Percentiles rank a stretch among this genome's conserved stretches.
Conservation (phyloP, 2,888 invertebrate species). For the Netelia inedita region DNA sequence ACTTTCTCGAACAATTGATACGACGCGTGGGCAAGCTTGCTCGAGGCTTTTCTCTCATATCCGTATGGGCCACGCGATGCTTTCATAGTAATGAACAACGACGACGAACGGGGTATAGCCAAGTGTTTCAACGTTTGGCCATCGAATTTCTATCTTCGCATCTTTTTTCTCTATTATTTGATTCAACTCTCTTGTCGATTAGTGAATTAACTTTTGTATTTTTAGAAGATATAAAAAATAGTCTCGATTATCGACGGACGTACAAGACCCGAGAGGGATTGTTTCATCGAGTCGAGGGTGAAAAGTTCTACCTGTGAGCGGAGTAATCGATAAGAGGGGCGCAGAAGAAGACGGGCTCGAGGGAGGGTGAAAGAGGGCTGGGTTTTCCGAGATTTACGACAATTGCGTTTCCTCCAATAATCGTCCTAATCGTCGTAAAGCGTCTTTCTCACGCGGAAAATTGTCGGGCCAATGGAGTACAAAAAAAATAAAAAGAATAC, state of each 20-base stretch:
- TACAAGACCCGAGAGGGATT: too few relatives aligned
- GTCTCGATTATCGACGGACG: too few relatives aligned
- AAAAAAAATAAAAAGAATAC: conserved; percentile 4
- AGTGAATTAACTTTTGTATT: not conserved
- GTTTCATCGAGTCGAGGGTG: too few relatives aligned
- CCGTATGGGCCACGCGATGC: too few relatives aligned
- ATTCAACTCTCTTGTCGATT: too few relatives aligned
- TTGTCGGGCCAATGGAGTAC: not conserved
- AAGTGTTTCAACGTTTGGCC: too few relatives aligned
- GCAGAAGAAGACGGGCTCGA: not conserved
- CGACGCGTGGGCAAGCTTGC: not conserved
- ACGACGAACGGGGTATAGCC: too few relatives aligned
- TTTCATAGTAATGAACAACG: too few relatives aligned
- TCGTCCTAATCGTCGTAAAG: too few relatives aligned
- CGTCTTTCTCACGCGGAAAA: conserved; percentile 26
- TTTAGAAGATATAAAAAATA: not conserved
- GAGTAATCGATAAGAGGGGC: not conserved
- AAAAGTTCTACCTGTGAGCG: not conserved
- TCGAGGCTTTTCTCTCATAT: not conserved
- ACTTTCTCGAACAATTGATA: not conserved
- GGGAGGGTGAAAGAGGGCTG: conserved; percentile 9
- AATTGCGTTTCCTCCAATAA: conserved; percentile 56
- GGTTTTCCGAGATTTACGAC: conserved; percentile 57
- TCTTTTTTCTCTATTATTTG: too few relatives aligned
- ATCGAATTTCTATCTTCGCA: too few relatives aligned